Percentiles rank a stretch among this genome's conserved stretches.
Evolutionary conservation across 2,797 vertebrate species (phyloP).

Genomic region (Bradypodion ventrale): DNA sequence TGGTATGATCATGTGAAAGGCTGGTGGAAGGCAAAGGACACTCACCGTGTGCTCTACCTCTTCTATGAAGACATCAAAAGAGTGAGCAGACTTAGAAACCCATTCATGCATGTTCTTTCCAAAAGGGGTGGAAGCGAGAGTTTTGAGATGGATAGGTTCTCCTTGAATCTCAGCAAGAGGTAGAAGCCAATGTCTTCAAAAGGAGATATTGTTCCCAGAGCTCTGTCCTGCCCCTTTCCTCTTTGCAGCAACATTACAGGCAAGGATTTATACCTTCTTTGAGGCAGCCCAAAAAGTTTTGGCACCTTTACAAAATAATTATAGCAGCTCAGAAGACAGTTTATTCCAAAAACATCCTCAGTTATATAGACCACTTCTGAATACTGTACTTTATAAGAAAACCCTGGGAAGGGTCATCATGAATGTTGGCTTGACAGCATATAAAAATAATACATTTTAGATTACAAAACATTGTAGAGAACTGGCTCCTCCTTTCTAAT

Average conservation of each 20-base stretch:
- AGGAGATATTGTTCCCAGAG: not conserved
- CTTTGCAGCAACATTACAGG: not conserved
- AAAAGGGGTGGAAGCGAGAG: too few relatives aligned
- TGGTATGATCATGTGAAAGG: constrained; percentile 88
- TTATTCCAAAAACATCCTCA: too few relatives aligned
- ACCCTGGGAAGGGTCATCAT: too few relatives aligned
- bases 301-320: too few relatives aligned
- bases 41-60: constrained; percentile 80
- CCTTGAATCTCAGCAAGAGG: not conserved
- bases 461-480: not conserved
- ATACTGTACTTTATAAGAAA: too few relatives aligned
- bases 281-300: too few relatives aligned
- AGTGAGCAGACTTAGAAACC: constrained; percentile 62
- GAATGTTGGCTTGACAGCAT: too few relatives aligned
- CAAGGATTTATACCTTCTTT: not conserved
- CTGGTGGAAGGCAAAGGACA: constrained; percentile 81
- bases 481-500: not conserved
- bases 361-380: too few relatives aligned
- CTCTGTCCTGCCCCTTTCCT: not conserved
- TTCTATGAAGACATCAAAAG: constrained; percentile 87
- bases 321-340: too few relatives aligned
- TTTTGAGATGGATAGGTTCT: not conserved
- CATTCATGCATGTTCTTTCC: not conserved
- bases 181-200: not conserved
- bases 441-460: not conserved